A percentile compares a stretch with the other conserved stretches of the same genome.
phyloP scores from a whole-genome alignment of 2,113 vertebrate genomes.

The Gymnarchus niloticus region DNA sequence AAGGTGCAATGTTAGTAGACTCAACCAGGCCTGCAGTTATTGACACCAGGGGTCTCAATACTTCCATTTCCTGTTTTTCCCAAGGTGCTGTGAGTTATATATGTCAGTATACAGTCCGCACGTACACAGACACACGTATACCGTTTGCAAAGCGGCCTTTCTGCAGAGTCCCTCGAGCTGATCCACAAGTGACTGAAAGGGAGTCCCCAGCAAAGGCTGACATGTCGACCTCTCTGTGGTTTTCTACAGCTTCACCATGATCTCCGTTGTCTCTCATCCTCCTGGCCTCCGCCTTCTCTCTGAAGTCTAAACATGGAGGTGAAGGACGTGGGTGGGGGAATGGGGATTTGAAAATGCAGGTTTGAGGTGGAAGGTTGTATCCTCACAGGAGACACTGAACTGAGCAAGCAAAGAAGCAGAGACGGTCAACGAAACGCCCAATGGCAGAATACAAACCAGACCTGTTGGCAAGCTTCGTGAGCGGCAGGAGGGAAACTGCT shows the following conservation, averaged over 20 bases:
- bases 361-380: background rate
- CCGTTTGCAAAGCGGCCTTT: conserved; percentile 52
- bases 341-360: no score
- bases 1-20: no score
- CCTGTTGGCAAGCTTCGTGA: background rate
- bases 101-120: background rate
- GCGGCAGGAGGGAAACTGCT: accelerated
- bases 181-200: conserved; percentile 50
- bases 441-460: background rate
- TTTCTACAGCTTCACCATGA: background rate
- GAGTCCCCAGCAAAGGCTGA: background rate
- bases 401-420: background rate
- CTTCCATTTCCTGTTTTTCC: background rate
- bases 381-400: background rate
- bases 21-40: no score
- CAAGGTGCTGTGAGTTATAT: background rate
- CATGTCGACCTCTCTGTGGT: background rate
- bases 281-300: background rate
- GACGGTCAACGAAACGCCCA: background rate
- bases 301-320: background rate
- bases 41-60: background rate
- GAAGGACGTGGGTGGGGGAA: background rate
- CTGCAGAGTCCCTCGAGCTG: conserved; percentile 39
- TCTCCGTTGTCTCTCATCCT: background rate
- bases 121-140: conserved; percentile 25